phyloP scores from a whole-genome alignment of 2,113 vertebrate genomes.

The Blennius ocellaris region DNA sequence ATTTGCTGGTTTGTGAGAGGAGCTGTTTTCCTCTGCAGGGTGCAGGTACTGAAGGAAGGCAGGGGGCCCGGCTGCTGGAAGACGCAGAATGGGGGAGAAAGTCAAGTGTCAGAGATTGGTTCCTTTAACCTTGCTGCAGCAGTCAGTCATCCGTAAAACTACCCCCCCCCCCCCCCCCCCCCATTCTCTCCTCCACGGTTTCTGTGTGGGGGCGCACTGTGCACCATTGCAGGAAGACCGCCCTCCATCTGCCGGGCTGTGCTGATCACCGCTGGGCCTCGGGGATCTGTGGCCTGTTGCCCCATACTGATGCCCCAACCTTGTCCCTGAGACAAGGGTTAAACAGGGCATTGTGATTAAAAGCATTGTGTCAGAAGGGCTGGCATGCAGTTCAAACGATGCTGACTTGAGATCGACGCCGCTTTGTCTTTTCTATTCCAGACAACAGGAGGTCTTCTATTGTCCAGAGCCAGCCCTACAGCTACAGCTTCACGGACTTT shows the following conservation, averaged over 20 bases:
- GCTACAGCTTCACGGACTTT: slow-evolving; percentile 22
- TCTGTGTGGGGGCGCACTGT: slow-evolving; percentile 8
- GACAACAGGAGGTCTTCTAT: not conserved
- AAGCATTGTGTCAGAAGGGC: slow-evolving; percentile 5
- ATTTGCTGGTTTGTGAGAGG: slow-evolving; percentile 12
- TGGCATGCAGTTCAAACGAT: not conserved
- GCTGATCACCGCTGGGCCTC: slow-evolving; percentile 65
- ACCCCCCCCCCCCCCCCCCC: slow-evolving; percentile 12
- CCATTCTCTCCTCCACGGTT: not conserved
- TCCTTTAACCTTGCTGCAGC: slow-evolving; percentile 65
- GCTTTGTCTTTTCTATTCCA: too few species aligned
- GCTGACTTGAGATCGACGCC: too few species aligned
- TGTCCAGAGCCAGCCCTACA: slow-evolving; percentile 6
- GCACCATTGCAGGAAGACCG: slow-evolving; percentile 46
- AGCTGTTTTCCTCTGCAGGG: slow-evolving; percentile 46
- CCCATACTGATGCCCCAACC: slow-evolving; percentile 46
- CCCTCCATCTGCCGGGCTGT: slow-evolving; percentile 53
- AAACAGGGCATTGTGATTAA: slow-evolving; percentile 54
- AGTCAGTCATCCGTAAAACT: slow-evolving; percentile 70
- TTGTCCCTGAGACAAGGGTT: slow-evolving; percentile 44
- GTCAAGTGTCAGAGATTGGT: slow-evolving; percentile 61
- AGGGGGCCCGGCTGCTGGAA: slow-evolving; percentile 32
- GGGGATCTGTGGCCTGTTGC: slow-evolving; percentile 51
- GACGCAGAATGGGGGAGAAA: slow-evolving; percentile 31
- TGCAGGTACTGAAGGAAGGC: slow-evolving; percentile 24